Evolutionary conservation across 2,113 vertebrate species (phyloP).

Genomic region (Nipponia nippon): DNA sequence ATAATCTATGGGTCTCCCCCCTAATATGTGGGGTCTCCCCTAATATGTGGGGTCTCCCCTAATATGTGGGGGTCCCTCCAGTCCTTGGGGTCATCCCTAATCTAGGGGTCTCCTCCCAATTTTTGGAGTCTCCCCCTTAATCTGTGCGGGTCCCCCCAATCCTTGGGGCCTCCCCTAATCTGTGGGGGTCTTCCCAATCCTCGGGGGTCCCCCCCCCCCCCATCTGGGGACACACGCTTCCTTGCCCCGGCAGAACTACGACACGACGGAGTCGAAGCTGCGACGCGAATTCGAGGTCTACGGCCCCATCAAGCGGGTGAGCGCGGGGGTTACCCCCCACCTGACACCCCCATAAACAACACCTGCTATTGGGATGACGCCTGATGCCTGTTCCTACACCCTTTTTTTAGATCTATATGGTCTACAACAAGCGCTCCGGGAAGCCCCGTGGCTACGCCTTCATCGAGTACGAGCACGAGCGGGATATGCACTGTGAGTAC

Average conservation of each 20-base stretch:
- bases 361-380: no score
- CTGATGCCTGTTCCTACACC: no score
- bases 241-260: conserved; percentile 81
- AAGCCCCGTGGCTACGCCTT: conserved; percentile 94
- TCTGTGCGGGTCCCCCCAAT: no score
- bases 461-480: conserved; percentile 94
- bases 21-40: no score
- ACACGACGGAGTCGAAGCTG: conserved; percentile 93
- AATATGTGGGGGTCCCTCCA: no score
- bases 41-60: no score
- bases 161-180: neutral
- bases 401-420: conserved; percentile 85
- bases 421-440: conserved; percentile 89
- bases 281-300: conserved; percentile 93
- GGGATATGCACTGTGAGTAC: conserved; percentile 95
- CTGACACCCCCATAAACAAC: neutral
- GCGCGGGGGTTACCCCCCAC: neutral
- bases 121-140: no score
- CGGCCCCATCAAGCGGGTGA: conserved; percentile 90
- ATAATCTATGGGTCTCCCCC: no score
- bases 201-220: neutral
- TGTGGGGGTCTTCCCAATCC: neutral
- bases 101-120: no score
- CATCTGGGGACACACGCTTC: neutral
- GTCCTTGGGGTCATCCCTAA: no score